Evolutionary conservation across 2,113 vertebrate genomes (phyloP), one percentile per base, ranked within the genome.

Genomic region (Alosa alosa): DNA sequence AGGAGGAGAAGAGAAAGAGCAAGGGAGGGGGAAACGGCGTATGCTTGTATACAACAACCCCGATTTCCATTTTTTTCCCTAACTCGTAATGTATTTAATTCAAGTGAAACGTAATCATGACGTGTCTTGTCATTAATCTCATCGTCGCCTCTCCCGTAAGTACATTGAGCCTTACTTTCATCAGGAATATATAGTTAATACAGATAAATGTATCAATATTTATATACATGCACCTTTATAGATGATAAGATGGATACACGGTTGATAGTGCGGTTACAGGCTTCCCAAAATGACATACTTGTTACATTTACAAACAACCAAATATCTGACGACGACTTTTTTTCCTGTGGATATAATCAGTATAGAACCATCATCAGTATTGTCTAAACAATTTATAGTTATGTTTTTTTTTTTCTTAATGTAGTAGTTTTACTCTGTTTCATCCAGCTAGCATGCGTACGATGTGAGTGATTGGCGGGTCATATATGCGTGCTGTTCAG

Each of bases 61-160:
- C 86, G 90, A 88, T 92, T 91, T 90, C 89, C 94, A 95, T 96
- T 95, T 95, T 95, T 94, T 94, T 92, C 93, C 93, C 94, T 81
- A 94, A 94, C 94, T 95, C 95, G 94, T 96, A 95, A 96, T 96
- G 95, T 95, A 95, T 96, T 95, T 95, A 96, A 96, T 96, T 96
- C 95, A 94, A 95, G 94, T 94, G 94, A 94, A 95, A 95, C 95
- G 95, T 95, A 96, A 96, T 95, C 94, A 96, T 96, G 95, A 96
- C 95, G 95, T 95, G 95, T 95, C 91, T 92, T 94, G 94, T 95
- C 94, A 95, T 95, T 96, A 96, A 96, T 96, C 95, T 95, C 90
- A 93, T 94, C 95, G 94, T 94, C 94, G 94, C 94, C 94, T 95
- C 94, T 95, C 94, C 94, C 94, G 95, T 96, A 95, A 96, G 95